phyloP scores from a whole-genome alignment of 2,797 vertebrate genomes.

The Toxotes lorentzi region DNA sequence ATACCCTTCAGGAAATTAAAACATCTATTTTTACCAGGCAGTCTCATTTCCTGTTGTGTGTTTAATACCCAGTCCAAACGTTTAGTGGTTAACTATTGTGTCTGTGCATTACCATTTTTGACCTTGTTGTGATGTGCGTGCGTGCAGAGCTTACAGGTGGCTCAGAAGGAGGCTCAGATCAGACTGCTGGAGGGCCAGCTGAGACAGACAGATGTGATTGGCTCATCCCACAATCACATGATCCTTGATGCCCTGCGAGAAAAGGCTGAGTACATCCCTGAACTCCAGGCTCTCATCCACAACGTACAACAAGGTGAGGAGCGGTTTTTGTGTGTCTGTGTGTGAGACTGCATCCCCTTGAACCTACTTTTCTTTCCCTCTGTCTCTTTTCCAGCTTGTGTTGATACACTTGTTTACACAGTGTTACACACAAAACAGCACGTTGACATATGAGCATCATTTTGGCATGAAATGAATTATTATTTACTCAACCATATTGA shows the following conservation, averaged over 20 bases:
- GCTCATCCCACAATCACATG: slow-evolving; percentile 92
- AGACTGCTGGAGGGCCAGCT: slow-evolving; percentile 94
- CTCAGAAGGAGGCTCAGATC: slow-evolving; percentile 96
- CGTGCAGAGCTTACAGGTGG: slow-evolving; percentile 93
- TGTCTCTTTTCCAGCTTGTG: not conserved
- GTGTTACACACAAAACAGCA: not conserved
- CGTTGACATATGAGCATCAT: not conserved
- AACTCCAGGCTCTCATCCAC: slow-evolving; percentile 91
- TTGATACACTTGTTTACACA: not conserved
- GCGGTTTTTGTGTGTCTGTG: not conserved
- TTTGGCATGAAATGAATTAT: not conserved
- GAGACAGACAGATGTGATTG: slow-evolving; percentile 90
- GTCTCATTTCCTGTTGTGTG: not conserved
- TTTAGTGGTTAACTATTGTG: not conserved
- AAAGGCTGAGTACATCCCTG: slow-evolving; percentile 93
- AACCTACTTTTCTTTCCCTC: not conserved
- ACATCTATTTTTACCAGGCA: not conserved
- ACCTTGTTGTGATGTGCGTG: slow-evolving; percentile 9
- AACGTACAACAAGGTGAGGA: slow-evolving; percentile 92
- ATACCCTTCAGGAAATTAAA: not conserved
- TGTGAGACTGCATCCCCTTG: not conserved
- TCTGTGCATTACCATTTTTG: not conserved
- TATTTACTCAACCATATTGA: not conserved
- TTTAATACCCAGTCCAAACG: not conserved
- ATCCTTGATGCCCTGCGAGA: slow-evolving; percentile 93